phyloP scores from a whole-genome alignment of 2,113 vertebrate species.

The Labrus mixtus region DNA sequence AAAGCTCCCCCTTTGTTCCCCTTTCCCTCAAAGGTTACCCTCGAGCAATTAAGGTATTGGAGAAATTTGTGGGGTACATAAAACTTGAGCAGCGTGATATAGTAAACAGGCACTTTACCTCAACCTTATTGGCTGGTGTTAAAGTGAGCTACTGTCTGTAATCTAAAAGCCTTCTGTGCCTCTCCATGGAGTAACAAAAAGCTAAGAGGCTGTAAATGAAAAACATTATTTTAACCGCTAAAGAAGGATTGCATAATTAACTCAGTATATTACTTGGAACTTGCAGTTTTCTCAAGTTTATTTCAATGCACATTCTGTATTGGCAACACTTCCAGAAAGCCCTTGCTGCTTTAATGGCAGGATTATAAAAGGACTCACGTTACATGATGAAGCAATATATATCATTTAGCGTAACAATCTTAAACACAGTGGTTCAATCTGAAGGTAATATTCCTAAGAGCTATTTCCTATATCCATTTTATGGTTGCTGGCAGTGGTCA shows the following conservation, averaged over 20 bases:
- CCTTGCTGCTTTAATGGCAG: conserved; percentile 19
- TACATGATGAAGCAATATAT: conserved; percentile 39
- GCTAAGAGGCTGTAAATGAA: conserved; percentile 60
- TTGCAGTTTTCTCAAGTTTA: conserved; percentile 29
- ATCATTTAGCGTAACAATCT: conserved; percentile 51
- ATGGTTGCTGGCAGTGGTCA: conserved; percentile 65
- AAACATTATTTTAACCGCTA: conserved; percentile 67
- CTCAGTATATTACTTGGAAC: conserved; percentile 42
- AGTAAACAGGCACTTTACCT: conserved; percentile 71
- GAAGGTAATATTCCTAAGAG: conserved; percentile 67
- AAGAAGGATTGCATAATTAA: conserved; percentile 63
- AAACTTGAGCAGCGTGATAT: conserved; percentile 63
- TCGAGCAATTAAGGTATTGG: conserved; percentile 69
- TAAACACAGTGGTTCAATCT: conserved; percentile 53
- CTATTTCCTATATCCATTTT: conserved; percentile 55
- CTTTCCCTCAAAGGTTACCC: conserved; percentile 53
- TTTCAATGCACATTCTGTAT: conserved; percentile 21
- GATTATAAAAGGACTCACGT: conserved; percentile 46
- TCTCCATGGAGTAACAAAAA: conserved; percentile 63
- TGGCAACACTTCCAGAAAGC: conserved; percentile 19
- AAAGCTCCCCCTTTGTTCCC: conserved; percentile 39
- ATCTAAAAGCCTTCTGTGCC: conserved; percentile 49
- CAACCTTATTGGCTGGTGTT: conserved; percentile 56
- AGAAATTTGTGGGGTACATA: conserved; percentile 69
- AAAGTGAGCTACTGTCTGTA: conserved; percentile 65